Base-by-base conservation (phyloP, 2,888 invertebrate genomes). In the Archips xylosteana region DNA sequence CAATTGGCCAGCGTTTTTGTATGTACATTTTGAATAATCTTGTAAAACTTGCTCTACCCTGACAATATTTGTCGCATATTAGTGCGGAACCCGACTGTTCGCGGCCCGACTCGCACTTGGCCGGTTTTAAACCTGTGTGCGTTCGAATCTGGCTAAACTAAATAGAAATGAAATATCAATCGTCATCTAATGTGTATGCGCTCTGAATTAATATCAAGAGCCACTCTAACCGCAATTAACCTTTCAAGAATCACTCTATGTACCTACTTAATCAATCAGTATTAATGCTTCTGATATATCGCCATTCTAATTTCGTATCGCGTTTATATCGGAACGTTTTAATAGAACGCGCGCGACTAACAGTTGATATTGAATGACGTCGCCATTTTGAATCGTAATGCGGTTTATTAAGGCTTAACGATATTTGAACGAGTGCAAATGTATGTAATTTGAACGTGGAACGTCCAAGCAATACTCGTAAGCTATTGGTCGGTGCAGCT, bases 401-500 rank as follows among this genome's bases (percentile, higher is more conserved):
- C 64, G 15, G 75, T 71, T 45, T 12, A 78, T 81, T 80, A 72
- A 59, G 80, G 65, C 62, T 71, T 64, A 49, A 66, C 64, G 75
- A 67, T 74, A 34, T 74, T 79, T 75, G 72, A 74, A 76, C 69
- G n/a, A 71, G 71, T 68, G 78, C 69, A 77, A 78, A 75, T 78
- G 78, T 81, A 76, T 82, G 85, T 87, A 87, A 86, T 88, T 88
- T 84, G 85, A 88, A 87, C 83, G 88, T 88, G 87, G 85, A 88
- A 87, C 83, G 88, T 88, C 87, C 89, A 84, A 89, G 89, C 87
- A 87, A 90, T 91, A 32, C 57, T 57, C 57, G 57, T 57, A 91
- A 90, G 91, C 88, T 92, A 92, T 90, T 88, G 88, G 88, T 78
- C 79, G 82, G 77, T 88, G 90, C 93, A 93, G 92, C 93, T 93